phyloP scores from a whole-genome alignment of 2,888 invertebrate species.

The Meandrusa payeni region DNA sequence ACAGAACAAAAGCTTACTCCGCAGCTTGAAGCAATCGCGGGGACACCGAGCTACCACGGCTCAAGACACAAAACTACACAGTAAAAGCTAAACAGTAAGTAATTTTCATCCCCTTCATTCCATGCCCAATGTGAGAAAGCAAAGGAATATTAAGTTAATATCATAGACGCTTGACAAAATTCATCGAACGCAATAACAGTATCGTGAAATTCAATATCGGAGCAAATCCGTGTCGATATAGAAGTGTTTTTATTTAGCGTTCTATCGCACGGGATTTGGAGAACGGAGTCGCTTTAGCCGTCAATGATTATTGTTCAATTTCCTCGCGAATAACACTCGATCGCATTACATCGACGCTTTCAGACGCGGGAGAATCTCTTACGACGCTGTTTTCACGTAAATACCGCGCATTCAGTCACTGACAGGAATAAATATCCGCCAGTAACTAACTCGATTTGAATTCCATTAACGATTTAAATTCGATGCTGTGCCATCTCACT shows the following conservation, averaged over 20 bases:
- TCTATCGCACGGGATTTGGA: slow-evolving; percentile 42
- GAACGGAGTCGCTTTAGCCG: slow-evolving; percentile 38
- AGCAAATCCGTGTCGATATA: slow-evolving; percentile 43
- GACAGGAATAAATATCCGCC: slow-evolving; percentile 17
- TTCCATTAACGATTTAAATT: slow-evolving; percentile 19
- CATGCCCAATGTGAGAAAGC: slow-evolving; percentile 11
- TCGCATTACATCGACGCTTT: slow-evolving; percentile 29
- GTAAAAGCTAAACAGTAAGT: too few species aligned
- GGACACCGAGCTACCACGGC: too few species aligned
- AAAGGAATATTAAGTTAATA: slow-evolving; percentile 23
- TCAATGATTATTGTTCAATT: slow-evolving; percentile 46
- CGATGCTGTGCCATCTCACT: slow-evolving; percentile 8
- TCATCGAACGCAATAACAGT: slow-evolving; percentile 41
- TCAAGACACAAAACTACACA: too few species aligned
- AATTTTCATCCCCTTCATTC: too few species aligned
- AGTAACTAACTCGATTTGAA: slow-evolving; percentile 21
- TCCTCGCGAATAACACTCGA: slow-evolving; percentile 37
- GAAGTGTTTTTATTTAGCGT: slow-evolving; percentile 54
- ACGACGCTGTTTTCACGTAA: slow-evolving; percentile 27
- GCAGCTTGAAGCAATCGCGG: too few species aligned
- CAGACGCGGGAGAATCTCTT: slow-evolving; percentile 27
- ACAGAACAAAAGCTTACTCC: too few species aligned
- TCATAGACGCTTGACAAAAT: slow-evolving; percentile 34
- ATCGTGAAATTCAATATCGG: slow-evolving; percentile 50
- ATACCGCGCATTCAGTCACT: slow-evolving; percentile 22